Evolutionary conservation across 2,113 vertebrate species (phyloP), one percentile per base, ranked within the genome.

Genomic region (Vombatus ursinus): DNA sequence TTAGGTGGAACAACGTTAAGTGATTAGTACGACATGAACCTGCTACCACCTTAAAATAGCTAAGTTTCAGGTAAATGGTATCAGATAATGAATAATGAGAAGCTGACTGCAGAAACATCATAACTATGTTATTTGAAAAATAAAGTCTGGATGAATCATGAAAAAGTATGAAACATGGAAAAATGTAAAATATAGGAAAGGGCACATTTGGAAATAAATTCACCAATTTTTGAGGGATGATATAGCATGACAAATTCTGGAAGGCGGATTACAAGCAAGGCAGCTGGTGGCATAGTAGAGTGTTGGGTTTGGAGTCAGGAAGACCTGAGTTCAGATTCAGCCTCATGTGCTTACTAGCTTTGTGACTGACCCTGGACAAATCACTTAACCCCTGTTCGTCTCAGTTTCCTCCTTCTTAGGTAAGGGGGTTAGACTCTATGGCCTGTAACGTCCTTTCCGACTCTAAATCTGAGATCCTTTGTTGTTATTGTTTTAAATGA

Each of bases 151-250:
- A 11, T 91, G 68, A 77, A 89, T 37, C 2, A 0, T 94, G 93
- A 90, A 94, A 94, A 95, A 84, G 37, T 84, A 84, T 84, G 68
- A 44, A 84, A 44, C 68, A 77, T 44, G 95, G 53, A 92, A 94
- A 84, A 53, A 25, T 37, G 25, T 94, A 77, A 51, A 84, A 84
- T 61, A 24, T 3, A 25, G 51, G 24, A n/a, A 31, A 89, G 49
- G 44, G n/a, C 94, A 28, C 53, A 44, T 3, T 1, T 22, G 26
- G 31, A 44, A 25, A 10, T 19, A 52, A 90, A 28, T 25, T 50
- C 50, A 50, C 61, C n/a, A 7, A 5, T 49, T 44, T 26, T 24
- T 25, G 50, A 49, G 44, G 50, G 44, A 23, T 93, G n/a, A 84
- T 84, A 44, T n/a, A 84, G 14, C 14, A 1, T 8, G n/a, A 84